These are phyloP conservation scores for Macrosiphum euphorbiae DNA, from an alignment of 2,888 invertebrate species.

Conservation along the genomic window DNA sequence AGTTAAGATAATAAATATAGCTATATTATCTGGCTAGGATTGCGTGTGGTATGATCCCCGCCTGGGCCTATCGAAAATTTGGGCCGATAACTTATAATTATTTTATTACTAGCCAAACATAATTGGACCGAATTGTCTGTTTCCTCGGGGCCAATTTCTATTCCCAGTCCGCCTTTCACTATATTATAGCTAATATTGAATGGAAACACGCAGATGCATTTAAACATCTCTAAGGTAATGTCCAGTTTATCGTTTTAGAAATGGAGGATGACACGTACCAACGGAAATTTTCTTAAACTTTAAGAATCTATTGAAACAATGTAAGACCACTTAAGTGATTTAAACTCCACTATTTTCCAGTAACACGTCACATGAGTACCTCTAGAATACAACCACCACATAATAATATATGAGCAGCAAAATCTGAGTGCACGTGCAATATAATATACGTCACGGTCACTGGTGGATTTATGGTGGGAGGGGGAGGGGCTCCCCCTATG, in stretches of 20 bases:
- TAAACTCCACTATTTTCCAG: background rate
- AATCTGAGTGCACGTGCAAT: background rate
- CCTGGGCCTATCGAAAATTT: no score
- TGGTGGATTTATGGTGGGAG: no score
- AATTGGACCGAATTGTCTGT: no score
- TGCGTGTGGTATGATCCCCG: no score
- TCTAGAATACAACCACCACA: background rate
- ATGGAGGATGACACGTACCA: background rate
- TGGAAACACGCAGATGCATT: background rate
- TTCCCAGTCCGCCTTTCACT: background rate
- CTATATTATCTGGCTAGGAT: background rate
- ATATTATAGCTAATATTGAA: background rate
- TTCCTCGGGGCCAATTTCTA: no score
- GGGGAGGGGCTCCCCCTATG: no score
- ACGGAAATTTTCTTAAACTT: background rate
- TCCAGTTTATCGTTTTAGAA: background rate
- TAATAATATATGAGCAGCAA: background rate
- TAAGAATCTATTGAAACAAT: background rate
- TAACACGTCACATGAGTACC: background rate
- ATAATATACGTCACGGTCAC: no score
- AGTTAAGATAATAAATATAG: background rate
- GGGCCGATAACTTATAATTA: no score
- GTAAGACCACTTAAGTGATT: background rate
- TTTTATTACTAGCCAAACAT: no score
- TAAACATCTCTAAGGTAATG: background rate